Conservation (phyloP, 1,140 invertebrate species). For the Camponotus pennsylvanicus region DNA sequence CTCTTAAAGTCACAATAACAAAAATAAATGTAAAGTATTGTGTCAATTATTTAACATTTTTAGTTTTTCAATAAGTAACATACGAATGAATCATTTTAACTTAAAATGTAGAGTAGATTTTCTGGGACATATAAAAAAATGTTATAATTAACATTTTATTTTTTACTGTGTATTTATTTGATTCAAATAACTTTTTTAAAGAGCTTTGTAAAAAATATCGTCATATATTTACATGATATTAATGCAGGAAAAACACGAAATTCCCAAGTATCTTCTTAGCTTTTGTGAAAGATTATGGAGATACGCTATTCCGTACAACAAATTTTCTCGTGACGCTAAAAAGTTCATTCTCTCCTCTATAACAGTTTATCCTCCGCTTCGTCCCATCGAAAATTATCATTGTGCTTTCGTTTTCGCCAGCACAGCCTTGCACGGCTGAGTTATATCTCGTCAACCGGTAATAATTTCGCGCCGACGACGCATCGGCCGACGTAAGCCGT, state of each 20-base stretch:
- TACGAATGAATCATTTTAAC: too few species aligned
- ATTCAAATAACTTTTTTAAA: background rate
- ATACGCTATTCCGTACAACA: background rate
- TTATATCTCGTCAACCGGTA: slow-evolving; percentile 78
- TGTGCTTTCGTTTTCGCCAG: slow-evolving; percentile 41
- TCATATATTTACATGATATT: background rate
- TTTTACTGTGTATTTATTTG: background rate
- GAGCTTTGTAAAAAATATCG: background rate
- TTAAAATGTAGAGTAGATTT: too few species aligned
- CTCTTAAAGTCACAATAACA: too few species aligned
- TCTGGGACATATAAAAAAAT: too few species aligned
- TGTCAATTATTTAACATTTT: too few species aligned
- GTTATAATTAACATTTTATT: too few species aligned
- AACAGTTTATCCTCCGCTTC: background rate
- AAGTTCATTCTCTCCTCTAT: background rate
- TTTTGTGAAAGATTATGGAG: background rate
- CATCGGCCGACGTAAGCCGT: slow-evolving; percentile 75
- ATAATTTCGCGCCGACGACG: slow-evolving; percentile 74
- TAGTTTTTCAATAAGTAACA: too few species aligned
- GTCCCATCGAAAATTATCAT: slow-evolving; percentile 40
- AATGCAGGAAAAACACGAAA: background rate
- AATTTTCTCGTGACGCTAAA: slow-evolving; percentile 25
- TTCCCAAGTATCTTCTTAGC: background rate
- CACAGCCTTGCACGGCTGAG: slow-evolving; percentile 60
- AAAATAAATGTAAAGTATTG: too few species aligned